Base-by-base conservation (phyloP, 1,140 invertebrate species). In the Papilio dardanus region DNA sequence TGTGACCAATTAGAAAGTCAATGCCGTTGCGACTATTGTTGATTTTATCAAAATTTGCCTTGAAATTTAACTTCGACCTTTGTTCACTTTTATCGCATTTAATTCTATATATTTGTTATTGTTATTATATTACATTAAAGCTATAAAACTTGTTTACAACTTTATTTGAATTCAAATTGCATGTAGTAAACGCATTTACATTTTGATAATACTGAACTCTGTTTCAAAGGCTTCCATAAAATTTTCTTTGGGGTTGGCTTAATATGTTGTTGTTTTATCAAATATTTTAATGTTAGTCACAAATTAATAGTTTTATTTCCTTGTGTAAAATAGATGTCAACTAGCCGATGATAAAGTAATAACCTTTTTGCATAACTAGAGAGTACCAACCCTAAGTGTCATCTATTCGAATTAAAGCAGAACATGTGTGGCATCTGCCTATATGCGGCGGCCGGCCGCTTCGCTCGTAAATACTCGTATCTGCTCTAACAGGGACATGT, bases 381-480 rank as follows among this genome's bases (percentile, higher is more conserved):
- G 2, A 31, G 69, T 75, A 76, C 0, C 83, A 92, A 73, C 90
- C 88, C 88, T 92, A 84, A 50, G 50, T 35, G 62, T 83, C 89
- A 88, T 92, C 87, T 91, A 92, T 92, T 90, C 86, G 88, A 90
- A 92, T 92, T 91, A 92, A 92, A 87, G 88, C 86, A 86, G 83
- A 88, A 84, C 90, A 92, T 91, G 88, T 91, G 88, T 91, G 91
- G 87, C 90, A 92, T 92, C 86, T 91, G 89, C 85, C 85, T 87
- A 88, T 92, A 88, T 90, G 88, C 89, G 87, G 80, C 88, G 80
- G 81, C 76, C 77, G 80, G 76, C 77, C 79, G 74, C 50, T 28
- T 30, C 65, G 74, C 69, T 88, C 89, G 85, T 92, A 92, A 92
- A 92, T 91, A 88, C 85, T 89, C 78, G 80, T 92, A 88, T 91